Evolutionary conservation across 2,113 vertebrate genomes (phyloP), one percentile per base, ranked within the genome.

Genomic region (Empidonax traillii): DNA sequence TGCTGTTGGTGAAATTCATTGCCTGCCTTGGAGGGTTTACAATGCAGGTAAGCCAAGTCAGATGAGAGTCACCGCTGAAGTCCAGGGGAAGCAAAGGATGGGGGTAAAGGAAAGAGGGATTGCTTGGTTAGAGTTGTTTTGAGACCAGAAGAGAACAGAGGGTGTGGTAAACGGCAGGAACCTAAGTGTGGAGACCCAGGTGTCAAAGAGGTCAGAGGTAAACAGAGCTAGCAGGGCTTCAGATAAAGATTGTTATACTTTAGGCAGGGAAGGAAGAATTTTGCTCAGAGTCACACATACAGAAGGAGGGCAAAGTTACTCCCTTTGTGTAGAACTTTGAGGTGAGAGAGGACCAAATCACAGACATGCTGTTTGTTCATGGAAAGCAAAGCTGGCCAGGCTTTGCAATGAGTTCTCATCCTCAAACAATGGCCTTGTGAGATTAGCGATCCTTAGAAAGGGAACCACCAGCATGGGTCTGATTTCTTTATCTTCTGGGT

Each of bases 401-500:
- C 69, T 93, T 73, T 65, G n/a, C 61, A 62, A 77, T 53, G 52
- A 85, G 72, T 93, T 93, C 69, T 88, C 49, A 75, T 80, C 83
- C 58, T 84, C 93, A 94, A 89, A 94, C 69, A 94, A 92, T n/a
- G 53, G 61, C 69, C 41, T 53, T 63, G 80, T 65, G 83, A 79
- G 88, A 81, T 94, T 75, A 94, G 73, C 20, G 75, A 82, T 93
- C 76, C 61, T 74, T 84, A 85, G 71, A 83, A 82, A 90, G 90
- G 79, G 37, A 93, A 46, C 71, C 15, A 78, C 63, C 82, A 95
- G 66, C 90, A 95, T 82, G 94, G 44, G 69, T 55, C 91, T 96
- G 87, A 87, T 86, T 83, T 89, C 66, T 94, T 94, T 95, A 71
- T 91, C 68, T 92, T 90, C 72, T 88, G 65, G 69, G 22, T 80